Conservation (phyloP, 2,888 invertebrate genomes). For the Tetranychus piercei region DNA sequence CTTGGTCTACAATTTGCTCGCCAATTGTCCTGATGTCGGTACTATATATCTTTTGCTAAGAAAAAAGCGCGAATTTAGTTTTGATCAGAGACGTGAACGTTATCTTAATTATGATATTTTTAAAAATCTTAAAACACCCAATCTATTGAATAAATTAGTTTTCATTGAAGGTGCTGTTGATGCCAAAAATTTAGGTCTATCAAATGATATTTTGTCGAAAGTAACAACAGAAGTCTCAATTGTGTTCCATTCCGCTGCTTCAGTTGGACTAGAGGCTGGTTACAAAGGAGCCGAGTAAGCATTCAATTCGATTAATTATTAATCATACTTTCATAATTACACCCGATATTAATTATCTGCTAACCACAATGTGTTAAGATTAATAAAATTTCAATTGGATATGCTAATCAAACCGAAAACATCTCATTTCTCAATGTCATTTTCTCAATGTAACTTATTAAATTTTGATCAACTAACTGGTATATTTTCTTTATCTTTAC, state of each 20-base stretch:
- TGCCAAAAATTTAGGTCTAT: conserved; percentile 27
- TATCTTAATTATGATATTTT: conserved; percentile 5
- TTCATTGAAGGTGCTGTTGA: conserved; percentile 17
- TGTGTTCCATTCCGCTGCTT: conserved; percentile 40
- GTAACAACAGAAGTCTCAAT: conserved; percentile 38
- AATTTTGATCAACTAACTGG: neutral
- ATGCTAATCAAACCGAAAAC: neutral
- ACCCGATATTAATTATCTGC: too few relatives aligned
- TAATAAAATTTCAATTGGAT: neutral
- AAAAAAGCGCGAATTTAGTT: conserved; percentile 46
- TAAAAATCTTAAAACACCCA: neutral
- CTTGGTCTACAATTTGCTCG: conserved; percentile 62
- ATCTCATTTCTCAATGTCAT: neutral
- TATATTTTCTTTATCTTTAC: conserved; percentile 30
- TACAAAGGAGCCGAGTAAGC: conserved; percentile 4
- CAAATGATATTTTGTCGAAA: conserved; percentile 23
- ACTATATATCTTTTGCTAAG: conserved; percentile 58
- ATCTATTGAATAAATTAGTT: neutral
- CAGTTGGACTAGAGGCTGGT: conserved; percentile 37
- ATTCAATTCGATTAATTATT: neutral
- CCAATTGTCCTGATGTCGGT: conserved; percentile 54
- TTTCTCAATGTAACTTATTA: neutral
- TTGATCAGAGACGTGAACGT: conserved; percentile 36
- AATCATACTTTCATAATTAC: neutral
- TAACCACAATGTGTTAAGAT: neutral